phyloP scores from a whole-genome alignment of 2,113 vertebrate genomes.

The Campylorhamphus procurvoides region DNA sequence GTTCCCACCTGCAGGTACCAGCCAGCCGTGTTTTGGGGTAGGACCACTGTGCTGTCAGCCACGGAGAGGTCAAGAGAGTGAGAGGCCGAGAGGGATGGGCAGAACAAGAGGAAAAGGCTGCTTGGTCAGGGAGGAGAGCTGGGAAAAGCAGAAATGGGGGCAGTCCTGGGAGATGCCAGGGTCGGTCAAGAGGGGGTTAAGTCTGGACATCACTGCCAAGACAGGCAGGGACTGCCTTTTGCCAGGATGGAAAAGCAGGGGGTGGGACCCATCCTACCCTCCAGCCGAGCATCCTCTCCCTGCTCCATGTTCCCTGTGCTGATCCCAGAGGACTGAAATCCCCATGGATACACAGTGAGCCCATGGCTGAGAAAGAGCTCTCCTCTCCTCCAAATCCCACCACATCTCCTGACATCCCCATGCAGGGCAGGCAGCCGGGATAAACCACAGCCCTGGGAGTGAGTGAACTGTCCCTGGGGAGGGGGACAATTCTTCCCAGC shows the following conservation, averaged over 20 bases:
- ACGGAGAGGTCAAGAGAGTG: rapidly evolving
- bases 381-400: not conserved
- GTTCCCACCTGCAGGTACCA: not conserved
- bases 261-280: not conserved
- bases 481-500: not conserved
- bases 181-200: not conserved
- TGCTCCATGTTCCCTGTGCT: not conserved
- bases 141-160: not conserved
- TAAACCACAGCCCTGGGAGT: not conserved
- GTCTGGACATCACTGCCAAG: not conserved
- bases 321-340: not conserved
- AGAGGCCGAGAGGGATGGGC: too few relatives aligned
- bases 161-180: not conserved
- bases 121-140: not conserved
- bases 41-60: not conserved
- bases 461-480: not conserved
- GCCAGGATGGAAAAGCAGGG: not conserved
- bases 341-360: not conserved
- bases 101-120: not conserved
- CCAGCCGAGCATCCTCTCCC: not conserved
- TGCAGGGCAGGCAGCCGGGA: not conserved
- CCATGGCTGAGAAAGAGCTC: not conserved
- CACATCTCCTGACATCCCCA: rapidly evolving
- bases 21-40: not conserved
- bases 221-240: not conserved